Evolutionary conservation across 2,797 vertebrate species (phyloP).

Genomic region (Enteromius unitaeniatus): DNA sequence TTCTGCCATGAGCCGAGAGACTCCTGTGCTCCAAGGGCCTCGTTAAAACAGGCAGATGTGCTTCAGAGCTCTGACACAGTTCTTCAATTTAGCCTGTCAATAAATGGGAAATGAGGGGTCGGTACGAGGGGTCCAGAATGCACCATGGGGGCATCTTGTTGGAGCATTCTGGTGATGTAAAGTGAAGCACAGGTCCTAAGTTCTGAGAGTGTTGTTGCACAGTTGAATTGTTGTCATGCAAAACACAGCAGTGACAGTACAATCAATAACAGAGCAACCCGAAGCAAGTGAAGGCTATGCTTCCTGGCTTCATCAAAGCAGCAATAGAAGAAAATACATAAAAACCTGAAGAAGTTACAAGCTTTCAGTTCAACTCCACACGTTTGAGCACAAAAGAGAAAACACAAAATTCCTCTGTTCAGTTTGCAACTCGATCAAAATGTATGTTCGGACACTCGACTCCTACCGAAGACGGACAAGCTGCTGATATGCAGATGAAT

Average conservation of each 20-base stretch:
- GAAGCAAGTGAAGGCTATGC: background rate
- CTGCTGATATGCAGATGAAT: too few species aligned
- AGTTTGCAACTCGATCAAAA: too few species aligned
- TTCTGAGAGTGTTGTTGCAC: background rate
- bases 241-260: background rate
- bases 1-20: background rate
- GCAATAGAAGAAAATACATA: background rate
- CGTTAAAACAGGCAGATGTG: background rate
- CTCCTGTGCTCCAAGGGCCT: background rate
- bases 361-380: background rate
- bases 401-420: background rate
- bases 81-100: background rate
- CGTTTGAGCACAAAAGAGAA: background rate
- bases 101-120: background rate
- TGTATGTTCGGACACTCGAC: too few species aligned
- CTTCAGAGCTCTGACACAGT: background rate
- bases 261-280: background rate
- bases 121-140: background rate
- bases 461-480: too few species aligned
- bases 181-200: too few species aligned
- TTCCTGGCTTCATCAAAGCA: background rate
- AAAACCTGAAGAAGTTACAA: background rate
- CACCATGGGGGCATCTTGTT: background rate
- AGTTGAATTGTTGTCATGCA: background rate
- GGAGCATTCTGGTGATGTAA: too few species aligned